These are phyloP conservation scores for Coracopsis vasa DNA, from an alignment of 2,113 vertebrate species.

Conservation along the genomic window DNA sequence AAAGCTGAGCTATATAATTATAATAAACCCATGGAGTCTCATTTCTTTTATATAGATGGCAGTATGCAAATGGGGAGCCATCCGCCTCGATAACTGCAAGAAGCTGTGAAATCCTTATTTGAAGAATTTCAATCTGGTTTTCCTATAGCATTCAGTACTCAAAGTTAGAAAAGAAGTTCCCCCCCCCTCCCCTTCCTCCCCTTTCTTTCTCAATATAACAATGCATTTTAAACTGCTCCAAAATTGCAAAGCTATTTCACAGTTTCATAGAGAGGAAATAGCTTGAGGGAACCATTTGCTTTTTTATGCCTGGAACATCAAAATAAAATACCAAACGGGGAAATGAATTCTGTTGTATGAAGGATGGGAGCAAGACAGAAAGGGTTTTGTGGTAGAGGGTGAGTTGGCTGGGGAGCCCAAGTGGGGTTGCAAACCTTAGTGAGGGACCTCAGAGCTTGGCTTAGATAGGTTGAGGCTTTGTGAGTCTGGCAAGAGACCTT, in stretches of 20 bases:
- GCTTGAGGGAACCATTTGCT: conserved; percentile 74
- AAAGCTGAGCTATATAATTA: conserved; percentile 51
- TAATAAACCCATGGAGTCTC: conserved; percentile 43
- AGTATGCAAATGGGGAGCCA: neutral
- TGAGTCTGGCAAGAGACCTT: neutral
- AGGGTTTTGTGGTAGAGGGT: neutral
- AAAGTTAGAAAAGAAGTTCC: conserved; percentile 37
- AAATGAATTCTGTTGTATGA: conserved; percentile 62
- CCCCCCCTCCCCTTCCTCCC: neutral
- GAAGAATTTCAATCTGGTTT: conserved; percentile 58
- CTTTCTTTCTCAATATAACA: conserved; percentile 68
- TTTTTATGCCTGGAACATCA: conserved; percentile 75
- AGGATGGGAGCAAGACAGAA: neutral
- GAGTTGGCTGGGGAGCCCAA: neutral
- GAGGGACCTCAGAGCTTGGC: neutral
- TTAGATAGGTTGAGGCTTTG: neutral
- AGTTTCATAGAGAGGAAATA: conserved; percentile 72
- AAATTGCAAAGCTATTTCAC: conserved; percentile 78
- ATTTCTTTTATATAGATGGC: conserved; percentile 36
- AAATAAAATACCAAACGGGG: conserved; percentile 74
- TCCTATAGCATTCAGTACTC: conserved; percentile 28
- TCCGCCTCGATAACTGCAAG: conserved; percentile 12
- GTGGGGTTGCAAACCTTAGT: neutral
- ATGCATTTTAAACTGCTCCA: conserved; percentile 74
- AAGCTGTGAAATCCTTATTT: conserved; percentile 34